Percentiles rank a stretch among this genome's conserved stretches.
phyloP scores from a whole-genome alignment of 2,888 invertebrate species.

The Tanaodytes sp. region DNA sequence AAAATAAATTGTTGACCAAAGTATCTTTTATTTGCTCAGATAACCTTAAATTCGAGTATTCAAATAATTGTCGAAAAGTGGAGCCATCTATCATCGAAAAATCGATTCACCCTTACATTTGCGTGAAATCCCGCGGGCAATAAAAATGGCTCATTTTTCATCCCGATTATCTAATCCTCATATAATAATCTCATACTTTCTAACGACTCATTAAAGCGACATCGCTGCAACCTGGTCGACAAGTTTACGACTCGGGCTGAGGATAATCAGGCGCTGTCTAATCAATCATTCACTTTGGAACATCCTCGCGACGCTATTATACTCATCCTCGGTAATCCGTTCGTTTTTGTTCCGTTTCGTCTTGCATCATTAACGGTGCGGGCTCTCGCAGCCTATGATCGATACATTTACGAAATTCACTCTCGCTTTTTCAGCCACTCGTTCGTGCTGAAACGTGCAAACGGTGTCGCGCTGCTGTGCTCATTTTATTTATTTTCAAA shows the following conservation, averaged over 20 bases:
- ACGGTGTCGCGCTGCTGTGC: no score
- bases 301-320: constrained; percentile 17
- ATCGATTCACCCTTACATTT: no score
- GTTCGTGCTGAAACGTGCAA: no score
- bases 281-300: constrained; percentile 47
- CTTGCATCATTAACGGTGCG: constrained; percentile 20
- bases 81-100: no score
- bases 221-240: constrained; percentile 41
- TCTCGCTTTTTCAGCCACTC: background rate
- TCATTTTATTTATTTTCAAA: no score
- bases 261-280: constrained; percentile 52
- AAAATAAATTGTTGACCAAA: no score
- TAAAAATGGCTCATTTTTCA: constrained; percentile 37
- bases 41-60: no score
- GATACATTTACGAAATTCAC: background rate
- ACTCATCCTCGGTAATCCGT: constrained; percentile 13
- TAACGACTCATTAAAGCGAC: constrained; percentile 37
- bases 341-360: constrained; percentile 35
- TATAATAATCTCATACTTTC: constrained; percentile 41
- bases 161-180: constrained; percentile 27
- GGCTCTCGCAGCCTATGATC: background rate
- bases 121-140: no score
- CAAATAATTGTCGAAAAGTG: no score
- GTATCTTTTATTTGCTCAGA: no score
- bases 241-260: constrained; percentile 40